Percentiles rank a stretch among this genome's conserved stretches.
Conservation (phyloP, 2,113 vertebrate species). For the Eulemur macaco region DNA sequence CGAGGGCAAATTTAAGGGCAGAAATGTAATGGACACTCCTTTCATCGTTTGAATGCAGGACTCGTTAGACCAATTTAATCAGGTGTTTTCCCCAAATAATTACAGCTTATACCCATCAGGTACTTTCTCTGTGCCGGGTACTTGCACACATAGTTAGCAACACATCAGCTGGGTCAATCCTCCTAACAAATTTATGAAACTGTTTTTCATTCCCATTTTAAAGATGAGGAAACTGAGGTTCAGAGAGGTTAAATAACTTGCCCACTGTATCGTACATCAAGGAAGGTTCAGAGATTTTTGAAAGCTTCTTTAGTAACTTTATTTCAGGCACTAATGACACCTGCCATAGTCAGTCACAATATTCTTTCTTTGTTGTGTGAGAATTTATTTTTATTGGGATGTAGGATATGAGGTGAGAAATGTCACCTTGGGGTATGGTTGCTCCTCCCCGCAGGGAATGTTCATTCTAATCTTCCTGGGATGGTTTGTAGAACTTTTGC, state of each 20-base stretch:
- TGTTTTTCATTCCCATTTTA: not conserved
- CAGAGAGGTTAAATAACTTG: not conserved
- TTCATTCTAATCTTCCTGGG: too few species aligned
- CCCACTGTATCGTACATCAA: not conserved
- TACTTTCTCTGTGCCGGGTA: not conserved
- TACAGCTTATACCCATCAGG: not conserved
- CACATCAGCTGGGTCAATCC: not conserved
- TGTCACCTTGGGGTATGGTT: too few species aligned
- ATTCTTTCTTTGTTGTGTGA: not conserved
- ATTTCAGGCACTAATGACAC: not conserved
- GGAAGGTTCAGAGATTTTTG: not conserved
- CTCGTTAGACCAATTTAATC: not conserved
- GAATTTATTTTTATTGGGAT: too few species aligned
- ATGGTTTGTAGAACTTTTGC: too few species aligned
- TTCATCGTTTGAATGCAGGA: not conserved
- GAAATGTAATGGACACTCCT: not conserved
- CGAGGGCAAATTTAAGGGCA: not conserved
- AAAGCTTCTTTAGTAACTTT: not conserved
- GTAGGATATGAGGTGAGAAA: too few species aligned
- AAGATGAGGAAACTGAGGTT: not conserved
- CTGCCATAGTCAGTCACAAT: not conserved
- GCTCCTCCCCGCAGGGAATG: too few species aligned
- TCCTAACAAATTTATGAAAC: not conserved
- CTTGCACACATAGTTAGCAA: not conserved
- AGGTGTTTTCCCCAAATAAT: not conserved